Evolutionary conservation across 1,140 invertebrate genomes (phyloP), one percentile per base, ranked within the genome.

Genomic region (Aphelinus certus): DNA sequence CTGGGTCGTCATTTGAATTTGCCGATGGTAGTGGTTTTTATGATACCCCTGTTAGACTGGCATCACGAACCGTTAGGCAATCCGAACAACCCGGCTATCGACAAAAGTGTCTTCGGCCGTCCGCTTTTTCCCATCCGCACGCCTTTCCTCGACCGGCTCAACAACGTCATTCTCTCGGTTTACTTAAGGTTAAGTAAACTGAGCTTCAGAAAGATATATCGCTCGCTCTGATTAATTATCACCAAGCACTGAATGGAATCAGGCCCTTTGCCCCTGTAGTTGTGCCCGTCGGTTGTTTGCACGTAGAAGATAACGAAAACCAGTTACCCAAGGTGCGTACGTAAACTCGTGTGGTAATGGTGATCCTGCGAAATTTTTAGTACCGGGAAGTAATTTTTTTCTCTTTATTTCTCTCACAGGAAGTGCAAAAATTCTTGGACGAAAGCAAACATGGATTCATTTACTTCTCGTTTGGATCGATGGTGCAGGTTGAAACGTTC

Each of bases 381-480:
- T 60, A 9, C n/a, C 42, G 5, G 5, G 10, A 55, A 10, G 53
- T 55, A 45, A 60, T 46, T 60, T 60, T 57, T 60, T 10, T 45
- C 9, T 60, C 45, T 58, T 47, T 70, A 53, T 6, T 53, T 4
- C 51, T 53, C 9, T 58, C 43, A n/a, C 10, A 93, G 91, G 91
- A 92, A 64, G 79, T 94, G 3, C 86, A 92, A 80, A 90, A 91
- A 73, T 92, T 92, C 82, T 83, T 94, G 46, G 91, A 93, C 76
- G 90, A 90, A 75, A 90, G 92, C 47, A 85, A 90, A 73, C 82
- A 93, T 75, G 93, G 93, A 1, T 91, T 93, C 6, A 89, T 95
- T 63, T 92, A 92, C 75, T 92, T 95, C 73, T 92, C 91, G 78
- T 90, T 94, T 81, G 94, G 94, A 9, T 92, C 93, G 3, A 89